Base-by-base conservation (phyloP, 2,113 vertebrate genomes). In the Typhlomys cinereus region DNA sequence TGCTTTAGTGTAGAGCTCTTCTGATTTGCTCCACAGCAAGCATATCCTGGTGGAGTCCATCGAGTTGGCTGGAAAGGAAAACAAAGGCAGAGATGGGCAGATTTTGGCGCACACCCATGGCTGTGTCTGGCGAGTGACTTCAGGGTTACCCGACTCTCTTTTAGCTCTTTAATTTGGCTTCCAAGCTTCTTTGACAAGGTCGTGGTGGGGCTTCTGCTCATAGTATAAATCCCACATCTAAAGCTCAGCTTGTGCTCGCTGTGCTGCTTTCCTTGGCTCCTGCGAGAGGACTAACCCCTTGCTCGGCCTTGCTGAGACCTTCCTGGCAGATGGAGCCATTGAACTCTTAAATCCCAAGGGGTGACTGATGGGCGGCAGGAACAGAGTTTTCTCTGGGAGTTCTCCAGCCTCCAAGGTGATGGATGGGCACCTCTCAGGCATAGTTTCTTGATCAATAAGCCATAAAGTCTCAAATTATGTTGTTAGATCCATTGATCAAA, bases 391-490 rank as follows among this genome's bases (percentile, higher is more conserved):
- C 82, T 81, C 92, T 93, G 92, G 95, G 95, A 95, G 93, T 95
- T 95, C 94, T 96, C 48, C 83, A 88, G 95, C 78, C 96, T 97
- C 93, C 31, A 1, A 95, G 95, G 94, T 97, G 96, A 97, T 96
- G 96, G 93, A 97, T 97, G 94, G 94, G 92, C 90, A 96, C 92
- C 96, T 96, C 90, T 96, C 90, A 95, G 93, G 94, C 92, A 92
- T 92, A 83, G 94, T 95, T 95, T 73, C n/a, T 92, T 95, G 93
- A 95, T 97, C 96, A 93, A 95, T 97, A 97, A 95, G 93, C 94
- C 94, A 95, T 96, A 97, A 96, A 95, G 93, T 90, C 95, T 97
- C 94, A 96, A 95, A 97, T 97, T 97, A 92, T 96, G 96, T 95
- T 96, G 96, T 97, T 97, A 95, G 94, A 96, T 97, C 82, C 82